These are phyloP conservation scores for Tricholauxania praeusta DNA, from an alignment of 2,888 invertebrate species.

Conservation along the genomic window DNA sequence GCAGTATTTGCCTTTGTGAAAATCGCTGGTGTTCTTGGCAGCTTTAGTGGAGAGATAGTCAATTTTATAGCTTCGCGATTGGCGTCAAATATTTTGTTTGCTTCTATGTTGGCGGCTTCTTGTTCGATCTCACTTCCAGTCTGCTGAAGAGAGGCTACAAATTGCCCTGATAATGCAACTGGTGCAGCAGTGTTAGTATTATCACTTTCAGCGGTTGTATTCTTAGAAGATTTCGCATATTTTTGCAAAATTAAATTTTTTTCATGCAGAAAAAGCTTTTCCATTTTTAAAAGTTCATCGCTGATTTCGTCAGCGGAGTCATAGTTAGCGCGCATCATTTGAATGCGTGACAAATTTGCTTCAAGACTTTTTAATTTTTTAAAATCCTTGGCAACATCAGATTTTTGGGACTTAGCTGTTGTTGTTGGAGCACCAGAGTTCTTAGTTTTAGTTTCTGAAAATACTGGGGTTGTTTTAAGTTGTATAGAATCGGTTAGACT, in stretches of 20 bases:
- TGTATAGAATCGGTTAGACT: neutral
- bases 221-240: conserved; percentile 55
- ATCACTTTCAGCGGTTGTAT: conserved; percentile 30
- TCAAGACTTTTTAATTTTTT: conserved; percentile 62
- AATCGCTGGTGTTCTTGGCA: conserved; percentile 57
- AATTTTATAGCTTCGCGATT: conserved; percentile 66
- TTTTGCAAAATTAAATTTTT: conserved; percentile 63
- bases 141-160: conserved; percentile 38
- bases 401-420: conserved; percentile 40
- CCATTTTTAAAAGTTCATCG: conserved; percentile 64
- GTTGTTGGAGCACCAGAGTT: conserved; percentile 40
- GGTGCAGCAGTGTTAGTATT: neutral
- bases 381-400: conserved; percentile 60
- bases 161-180: conserved; percentile 21
- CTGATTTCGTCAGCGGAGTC: conserved; percentile 64
- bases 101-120: conserved; percentile 40
- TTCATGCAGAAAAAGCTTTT: conserved; percentile 60
- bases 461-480: neutral
- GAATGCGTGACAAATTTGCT: conserved; percentile 62
- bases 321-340: conserved; percentile 65
- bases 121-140: conserved; percentile 17
- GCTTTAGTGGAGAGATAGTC: conserved; percentile 62
- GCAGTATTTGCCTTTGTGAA: conserved; percentile 47
- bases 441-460: conserved; percentile 1
- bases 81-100: conserved; percentile 62